A percentile compares a stretch with the other conserved stretches of the same genome.
phyloP scores from a whole-genome alignment of 2,888 invertebrate species.

The Chloromyia formosa region DNA sequence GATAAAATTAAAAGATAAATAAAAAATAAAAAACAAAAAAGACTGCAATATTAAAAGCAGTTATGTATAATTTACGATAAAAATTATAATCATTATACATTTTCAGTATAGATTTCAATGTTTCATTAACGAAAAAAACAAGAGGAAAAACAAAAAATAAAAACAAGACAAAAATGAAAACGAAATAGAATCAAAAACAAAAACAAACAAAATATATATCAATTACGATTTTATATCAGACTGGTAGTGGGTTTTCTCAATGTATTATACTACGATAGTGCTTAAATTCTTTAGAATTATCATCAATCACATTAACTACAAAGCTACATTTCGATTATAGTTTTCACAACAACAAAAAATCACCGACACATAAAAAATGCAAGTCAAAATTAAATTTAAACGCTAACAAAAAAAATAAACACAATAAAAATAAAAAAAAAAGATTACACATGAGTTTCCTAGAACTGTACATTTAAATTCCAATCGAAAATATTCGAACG shows the following conservation, averaged over 20 bases:
- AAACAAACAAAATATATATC: background rate
- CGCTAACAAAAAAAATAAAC: background rate
- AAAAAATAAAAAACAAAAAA: background rate
- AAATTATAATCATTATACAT: background rate
- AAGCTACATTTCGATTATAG: background rate
- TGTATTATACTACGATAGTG: slow-evolving; percentile 1
- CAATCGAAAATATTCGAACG: slow-evolving; percentile 4
- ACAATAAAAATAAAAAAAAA: background rate
- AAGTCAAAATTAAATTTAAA: background rate
- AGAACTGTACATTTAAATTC: background rate
- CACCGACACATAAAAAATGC: background rate
- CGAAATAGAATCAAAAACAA: too few relatives aligned
- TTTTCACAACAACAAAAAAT: background rate
- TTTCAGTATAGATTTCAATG: too few relatives aligned
- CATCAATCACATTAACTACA: slow-evolving; percentile 6
- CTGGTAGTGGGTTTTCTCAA: slow-evolving; percentile 10
- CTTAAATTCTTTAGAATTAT: background rate
- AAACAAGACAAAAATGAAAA: too few relatives aligned
- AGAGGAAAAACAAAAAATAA: too few relatives aligned
- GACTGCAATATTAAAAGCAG: background rate
- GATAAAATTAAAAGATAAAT: background rate
- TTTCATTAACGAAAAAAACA: too few relatives aligned
- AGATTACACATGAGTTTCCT: background rate
- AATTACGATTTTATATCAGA: slow-evolving; percentile 10
- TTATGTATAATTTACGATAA: background rate